Evolutionary conservation across 2,888 invertebrate species (phyloP).

Genomic region (Nesidiocoris tenuis): DNA sequence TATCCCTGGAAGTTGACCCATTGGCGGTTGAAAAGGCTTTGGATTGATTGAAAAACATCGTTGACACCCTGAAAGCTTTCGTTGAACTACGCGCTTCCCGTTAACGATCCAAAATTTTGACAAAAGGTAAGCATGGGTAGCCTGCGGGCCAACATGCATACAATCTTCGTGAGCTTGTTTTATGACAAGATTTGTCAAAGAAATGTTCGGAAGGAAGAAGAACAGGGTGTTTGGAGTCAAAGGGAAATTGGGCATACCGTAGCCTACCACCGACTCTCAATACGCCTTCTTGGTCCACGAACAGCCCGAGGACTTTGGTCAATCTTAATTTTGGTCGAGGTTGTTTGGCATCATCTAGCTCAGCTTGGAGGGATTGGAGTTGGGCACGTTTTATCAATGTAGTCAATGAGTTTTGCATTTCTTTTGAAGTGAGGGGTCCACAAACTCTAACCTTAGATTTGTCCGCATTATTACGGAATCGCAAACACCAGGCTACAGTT

Average conservation of each 20-base stretch:
- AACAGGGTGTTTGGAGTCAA: constrained; percentile 2
- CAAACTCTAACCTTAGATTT: neutral
- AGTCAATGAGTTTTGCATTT: neutral
- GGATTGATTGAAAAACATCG: constrained; percentile 15
- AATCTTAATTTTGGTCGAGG: neutral
- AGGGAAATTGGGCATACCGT: neutral
- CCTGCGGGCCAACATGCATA: constrained; percentile 16
- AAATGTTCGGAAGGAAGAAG: neutral
- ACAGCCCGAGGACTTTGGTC: constrained; percentile 1
- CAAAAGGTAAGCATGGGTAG: neutral
- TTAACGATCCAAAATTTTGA: constrained; percentile 21
- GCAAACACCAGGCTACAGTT: neutral
- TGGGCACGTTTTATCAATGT: neutral
- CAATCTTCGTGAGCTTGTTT: neutral
- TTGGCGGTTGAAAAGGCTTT: constrained; percentile 18
- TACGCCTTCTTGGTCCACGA: constrained; percentile 7
- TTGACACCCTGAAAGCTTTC: neutral
- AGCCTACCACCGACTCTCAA: constrained; percentile 22
- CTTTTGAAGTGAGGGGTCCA: neutral
- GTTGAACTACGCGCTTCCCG: neutral
- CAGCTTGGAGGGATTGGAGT: neutral
- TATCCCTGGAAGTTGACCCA: constrained; percentile 24
- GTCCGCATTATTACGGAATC: neutral
- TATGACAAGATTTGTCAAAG: constrained; percentile 9
- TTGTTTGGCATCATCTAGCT: neutral